phyloP scores from a whole-genome alignment of 2,888 invertebrate species.

The Rotaria sp. region DNA sequence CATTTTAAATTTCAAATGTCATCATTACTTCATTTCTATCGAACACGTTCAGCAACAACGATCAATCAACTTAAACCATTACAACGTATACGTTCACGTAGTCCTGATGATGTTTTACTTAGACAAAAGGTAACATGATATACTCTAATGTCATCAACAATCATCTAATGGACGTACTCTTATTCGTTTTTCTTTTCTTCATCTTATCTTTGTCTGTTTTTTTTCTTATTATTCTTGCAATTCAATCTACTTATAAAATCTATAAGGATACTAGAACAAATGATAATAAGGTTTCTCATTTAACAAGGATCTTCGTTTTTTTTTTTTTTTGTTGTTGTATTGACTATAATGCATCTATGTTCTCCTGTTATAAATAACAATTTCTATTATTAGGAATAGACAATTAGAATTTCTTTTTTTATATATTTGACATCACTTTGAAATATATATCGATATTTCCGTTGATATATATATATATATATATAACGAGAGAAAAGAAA shows the following conservation, averaged over 20 bases:
- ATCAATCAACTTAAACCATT: background rate
- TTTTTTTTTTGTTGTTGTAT: too few relatives aligned
- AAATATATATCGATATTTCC: background rate
- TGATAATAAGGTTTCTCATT: too few relatives aligned
- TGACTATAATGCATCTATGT: too few relatives aligned
- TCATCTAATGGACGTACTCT: too few relatives aligned
- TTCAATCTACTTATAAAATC: too few relatives aligned
- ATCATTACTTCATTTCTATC: background rate
- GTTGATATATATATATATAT: too few relatives aligned
- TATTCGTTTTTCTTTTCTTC: too few relatives aligned
- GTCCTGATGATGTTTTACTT: background rate
- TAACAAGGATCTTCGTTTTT: too few relatives aligned
- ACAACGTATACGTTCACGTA: background rate
- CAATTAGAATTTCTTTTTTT: background rate
- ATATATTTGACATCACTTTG: background rate
- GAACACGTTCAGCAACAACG: background rate
- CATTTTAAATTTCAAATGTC: background rate
- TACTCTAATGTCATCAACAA: background rate
- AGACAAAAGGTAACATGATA: background rate
- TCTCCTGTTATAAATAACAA: too few relatives aligned
- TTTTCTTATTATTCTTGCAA: too few relatives aligned
- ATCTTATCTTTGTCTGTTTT: too few relatives aligned
- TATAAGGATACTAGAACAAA: too few relatives aligned
- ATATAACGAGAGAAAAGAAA: background rate
- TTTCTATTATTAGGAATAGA: background rate